Base-by-base conservation (phyloP, 2,113 vertebrate species). In the Actenoides hombroni region DNA sequence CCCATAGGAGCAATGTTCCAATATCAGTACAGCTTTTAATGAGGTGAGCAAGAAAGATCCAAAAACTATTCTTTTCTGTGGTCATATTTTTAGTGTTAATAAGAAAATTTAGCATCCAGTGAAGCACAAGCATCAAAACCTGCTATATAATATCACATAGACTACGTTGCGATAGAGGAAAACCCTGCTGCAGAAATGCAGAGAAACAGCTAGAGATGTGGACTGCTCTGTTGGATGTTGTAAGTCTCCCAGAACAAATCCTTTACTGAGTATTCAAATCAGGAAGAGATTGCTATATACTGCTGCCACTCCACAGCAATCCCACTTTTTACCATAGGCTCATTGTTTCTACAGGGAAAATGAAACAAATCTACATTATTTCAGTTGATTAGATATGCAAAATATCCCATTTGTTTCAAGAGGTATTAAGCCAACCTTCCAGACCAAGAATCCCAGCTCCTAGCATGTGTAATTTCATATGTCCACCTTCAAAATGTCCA, bases 1-100 rank as follows among this genome's bases (percentile, higher is more conserved):
- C 82, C 79, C 65, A 35, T 77, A 85, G 94, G 59, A 79, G 29
- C 82, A 91, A 48, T 92, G 67, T 84, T 91, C 54, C n/a, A 74
- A 49, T 94, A 88, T 84, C 81, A 83, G 63, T 71, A 69, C 31
- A 39, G 73, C 76, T 93, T 95, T 95, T 88, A 93, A 94, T 75
- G 76, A 93, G 46, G 65, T 88, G 59, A 92, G 69, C 18, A 86
- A 84, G 49, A 96, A 54, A 79, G 33, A 88, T 42, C 23, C 82
- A 82, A 95, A 86, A 92, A 8, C 46, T 80, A 11, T 86, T 60
- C 10, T 86, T 92, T 76, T 74, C 59, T 59, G 31, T 35, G 37
- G 33, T 71, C 8, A 5, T 82, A 86, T 77, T 94, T 97, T 86
- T 59, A 84, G 29, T 71, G 20, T 89, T 86, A 73, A 76, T 79